Evolutionary conservation across 2,888 invertebrate genomes (phyloP), one percentile per base, ranked within the genome.

Genomic region (Eristalis tenax): DNA sequence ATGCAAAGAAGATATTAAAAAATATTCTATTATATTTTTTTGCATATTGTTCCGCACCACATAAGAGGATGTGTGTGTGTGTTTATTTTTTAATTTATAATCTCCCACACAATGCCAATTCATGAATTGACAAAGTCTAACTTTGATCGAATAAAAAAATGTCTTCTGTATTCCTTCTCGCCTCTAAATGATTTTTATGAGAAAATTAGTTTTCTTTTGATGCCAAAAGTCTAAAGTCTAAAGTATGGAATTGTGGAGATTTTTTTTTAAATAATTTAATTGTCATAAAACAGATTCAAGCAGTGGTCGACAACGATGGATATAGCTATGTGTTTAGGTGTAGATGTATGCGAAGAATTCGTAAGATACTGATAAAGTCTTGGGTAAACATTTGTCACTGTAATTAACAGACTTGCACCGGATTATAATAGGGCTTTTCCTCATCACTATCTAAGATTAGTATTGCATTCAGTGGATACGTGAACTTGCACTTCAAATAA

Each of bases 401-500:
- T 22, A 63, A 80, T 80, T 80, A 74, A 35, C 32, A 22, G 10
- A 3, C 61, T 68, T 50, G 50, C 35, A 63, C 40, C 70, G 43
- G 35, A 11, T 50, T 61, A 40, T 18, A 70, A 64, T 56, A 56
- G 38, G 40, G 32, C 22, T 50, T 57, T 64, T 65, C 40, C 32
- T 65, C 18, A 18, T 50, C 18, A 50, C 18, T 18, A 50, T 6
- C 50, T 50, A 18, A 57, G 23, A 38, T 28, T 64, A 50, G 50
- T 18, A 26, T 56, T 85, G 23, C 74, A 80, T 61, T 79, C 26
- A 59, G 18, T 59, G 59, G 66, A 61, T 73, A 78, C 38, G 70
- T 43, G 57, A 65, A 71, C 64, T 70, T 70, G 56, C 40, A 78
- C 40, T 75, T 59, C 22, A 75, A 65, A 76, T 80, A 76, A 74